Base-by-base conservation (phyloP, 2,797 vertebrate species). In the Rhynchotus rufescens region DNA sequence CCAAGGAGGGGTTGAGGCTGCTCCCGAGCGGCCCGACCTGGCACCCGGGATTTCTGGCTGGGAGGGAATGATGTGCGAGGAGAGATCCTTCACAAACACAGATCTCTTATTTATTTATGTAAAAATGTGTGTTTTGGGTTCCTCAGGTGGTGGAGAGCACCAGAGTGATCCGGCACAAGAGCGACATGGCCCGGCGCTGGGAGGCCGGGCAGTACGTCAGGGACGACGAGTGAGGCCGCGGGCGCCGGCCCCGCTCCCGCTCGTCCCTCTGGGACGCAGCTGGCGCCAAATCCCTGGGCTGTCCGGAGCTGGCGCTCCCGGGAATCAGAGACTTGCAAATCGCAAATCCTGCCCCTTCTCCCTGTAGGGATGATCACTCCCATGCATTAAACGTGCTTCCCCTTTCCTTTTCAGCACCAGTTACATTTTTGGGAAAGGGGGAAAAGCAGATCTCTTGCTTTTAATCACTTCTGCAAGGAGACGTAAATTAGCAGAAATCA, bases 121-220 rank as follows among this genome's bases (percentile, higher is more conserved):
- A 56, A 52, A 14, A 7, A 10, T 2, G 45, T 4, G 1, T 2
- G 3, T 34, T 32, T 11, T 64, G 44, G 13, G 49, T 51, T 13
- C 61, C 15, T 59, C 90, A 99, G 99, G 98, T 99, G 1, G 97
- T 99, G 77, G 98, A 98, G 51, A 98, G 99, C 57, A 99, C 99
- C 8, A 97, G 98, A 7, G 99, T 99, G 21, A 95, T 45, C 30
- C 98, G 98, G 2, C 99, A 98, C 96, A 98, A 98, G 94, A 99
- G 97, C 5, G 51, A 77, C 62, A 96, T 97, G 81, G 98, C 99
- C 4, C 95, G 98, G 68, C 98, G 95, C 59, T 99, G 99, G 99
- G 99, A 99, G 91, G 98, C 98, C 0, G 97, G 98, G 4, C 60
- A 98, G 62, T 99, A 98, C 0, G 66, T 97, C 78, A 94, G 97